Base-by-base conservation (phyloP, 2,113 vertebrate genomes). In the Grammatotria lemairii region DNA sequence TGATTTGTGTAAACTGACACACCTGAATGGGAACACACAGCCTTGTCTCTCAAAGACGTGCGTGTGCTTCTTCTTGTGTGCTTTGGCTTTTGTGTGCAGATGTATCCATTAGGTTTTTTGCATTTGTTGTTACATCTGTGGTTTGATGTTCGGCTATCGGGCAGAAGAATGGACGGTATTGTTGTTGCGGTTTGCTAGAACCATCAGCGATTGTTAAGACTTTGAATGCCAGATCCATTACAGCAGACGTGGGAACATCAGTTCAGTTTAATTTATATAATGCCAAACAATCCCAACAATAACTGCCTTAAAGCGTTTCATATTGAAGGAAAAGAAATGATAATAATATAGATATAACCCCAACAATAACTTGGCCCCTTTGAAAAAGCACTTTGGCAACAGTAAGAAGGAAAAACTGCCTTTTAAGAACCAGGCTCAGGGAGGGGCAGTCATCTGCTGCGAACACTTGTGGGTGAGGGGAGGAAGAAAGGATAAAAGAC, bases 1-100 rank as follows among this genome's bases (percentile, higher is more conserved):
- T 90, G 47, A 87, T 92, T 42, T 87, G 81, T 89, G 53, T 79
- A 47, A 82, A 9, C 21, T 87, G 91, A 58, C 92, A 86, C 87
- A 5, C 92, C 91, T 89, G 49, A 73, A 75, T 81, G 63, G 70
- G 80, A 82, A 85, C 35, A 55, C 21, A 2, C 23, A 83, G 28
- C 31, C 54, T 57, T n/a, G n/a, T 86, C 47, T 80, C 9, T 85
- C 6, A 54, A 38, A 16, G 14, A 12, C 2, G 1, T 58, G 5
- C 21, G 4, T 35, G 84, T 11, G 9, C 8, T 2, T 49, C 21
- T 53, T 53, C 4, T 6, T 19, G 45, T 51, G 73, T 78, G 10
- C 35, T 78, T 49, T 73, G 42, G 55, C 54, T 63, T 83, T 63
- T 81, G 42, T 45, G n/a, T 79, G 35, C 16, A 21, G n/a, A 26